These are phyloP conservation scores for Bellardia pandia DNA, from an alignment of 2,888 invertebrate genomes.

Conservation along the genomic window DNA sequence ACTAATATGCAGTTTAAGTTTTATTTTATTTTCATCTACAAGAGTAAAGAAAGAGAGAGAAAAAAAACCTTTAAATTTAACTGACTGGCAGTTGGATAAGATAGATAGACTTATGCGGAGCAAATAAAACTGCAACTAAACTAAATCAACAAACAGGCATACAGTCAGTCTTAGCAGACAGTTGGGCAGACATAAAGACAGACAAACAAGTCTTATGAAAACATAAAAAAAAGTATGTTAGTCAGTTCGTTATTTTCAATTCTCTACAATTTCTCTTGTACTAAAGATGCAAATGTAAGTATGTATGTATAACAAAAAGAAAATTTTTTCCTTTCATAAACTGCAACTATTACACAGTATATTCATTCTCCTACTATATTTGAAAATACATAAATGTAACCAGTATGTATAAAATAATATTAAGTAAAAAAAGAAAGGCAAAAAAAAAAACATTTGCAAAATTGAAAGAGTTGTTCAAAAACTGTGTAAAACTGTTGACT, in stretches of 20 bases:
- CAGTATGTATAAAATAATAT: conserved; percentile 41
- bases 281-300: conserved; percentile 35
- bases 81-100: conserved; percentile 54
- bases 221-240: background rate
- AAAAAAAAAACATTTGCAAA: background rate
- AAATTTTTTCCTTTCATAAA: conserved; percentile 54
- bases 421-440: background rate
- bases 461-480: conserved; percentile 59
- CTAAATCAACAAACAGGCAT: conserved; percentile 18
- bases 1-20: conserved; percentile 29
- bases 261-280: conserved; percentile 1
- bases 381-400: background rate
- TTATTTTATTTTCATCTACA: conserved; percentile 5
- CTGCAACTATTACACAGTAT: conserved; percentile 27
- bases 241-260: conserved; percentile 22
- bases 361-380: background rate
- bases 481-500: conserved; percentile 16
- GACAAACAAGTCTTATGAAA: background rate
- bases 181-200: conserved; percentile 14
- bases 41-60: background rate
- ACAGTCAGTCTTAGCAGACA: conserved; percentile 6
- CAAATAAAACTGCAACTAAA: conserved; percentile 16
- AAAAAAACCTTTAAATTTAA: conserved; percentile 24
- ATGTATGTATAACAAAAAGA: conserved; percentile 28
- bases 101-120: conserved; percentile 34